Evolutionary conservation across 2,797 vertebrate genomes (phyloP), one percentile per base, ranked within the genome.

Genomic region (Sebastes cheni): DNA sequence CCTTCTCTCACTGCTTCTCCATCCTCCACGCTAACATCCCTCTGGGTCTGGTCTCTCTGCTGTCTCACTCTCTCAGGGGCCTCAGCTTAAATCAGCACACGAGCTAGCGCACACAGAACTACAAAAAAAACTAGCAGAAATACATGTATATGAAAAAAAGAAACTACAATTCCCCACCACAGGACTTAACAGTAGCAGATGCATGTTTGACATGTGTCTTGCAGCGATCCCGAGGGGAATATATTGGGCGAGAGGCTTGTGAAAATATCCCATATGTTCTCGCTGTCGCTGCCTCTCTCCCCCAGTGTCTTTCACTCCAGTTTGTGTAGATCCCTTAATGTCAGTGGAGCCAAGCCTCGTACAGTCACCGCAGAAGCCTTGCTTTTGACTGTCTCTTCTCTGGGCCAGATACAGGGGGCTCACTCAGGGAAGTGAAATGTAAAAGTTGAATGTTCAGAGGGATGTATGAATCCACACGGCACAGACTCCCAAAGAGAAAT

Each of bases 51-150:
- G 69, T 91, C 83, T 90, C 80, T 91, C 86, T 89, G 80, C 87
- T 89, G 81, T 87, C 90, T 92, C 86, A 87, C 83, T 92, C 83
- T 93, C 93, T 95, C 94, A 94, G 94, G 94, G 93, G 88, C 85
- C 84, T 91, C 88, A 71, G 80, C 82, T 42, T 82, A 83, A 88
- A 61, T 79, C 72, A 11, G 79, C 85, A 80, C 86, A 83, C 74
- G 84, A 85, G 88, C 90, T 86, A 80, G 78, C 77, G 58, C 75
- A 87, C 75, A 87, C 66, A 83, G 42, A 89, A 75, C 83, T 81
- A 77, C 73, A 90, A 86, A 36, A 73, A 84, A 32, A 72, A 83
- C 76, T 68, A 67, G 22, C 60, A 88, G 54, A 85, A 89, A 80
- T 72, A 82, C 70, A 83, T 68, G 42, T 75, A 69, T 79, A 73